Evolutionary conservation across 2,797 vertebrate species (phyloP).

Genomic region (Lagocephalus sceleratus): DNA sequence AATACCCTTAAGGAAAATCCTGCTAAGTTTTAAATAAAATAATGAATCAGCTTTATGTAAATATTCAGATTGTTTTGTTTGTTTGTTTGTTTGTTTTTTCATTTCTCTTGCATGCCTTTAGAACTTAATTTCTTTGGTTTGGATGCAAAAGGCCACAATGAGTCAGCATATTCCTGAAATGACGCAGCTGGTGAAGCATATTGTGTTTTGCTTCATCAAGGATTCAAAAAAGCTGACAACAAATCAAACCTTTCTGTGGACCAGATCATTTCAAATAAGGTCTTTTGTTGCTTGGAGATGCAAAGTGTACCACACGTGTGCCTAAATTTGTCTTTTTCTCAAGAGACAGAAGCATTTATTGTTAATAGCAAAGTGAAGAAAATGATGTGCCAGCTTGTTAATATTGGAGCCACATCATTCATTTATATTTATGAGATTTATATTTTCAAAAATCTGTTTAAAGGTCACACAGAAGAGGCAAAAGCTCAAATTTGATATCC

Average conservation of each 20-base stretch:
- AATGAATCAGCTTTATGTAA: slow-evolving; percentile 2
- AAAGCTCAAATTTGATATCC: slow-evolving; percentile 57
- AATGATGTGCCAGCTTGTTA: no score
- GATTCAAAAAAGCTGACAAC: slow-evolving; percentile 54
- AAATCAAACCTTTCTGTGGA: slow-evolving; percentile 55
- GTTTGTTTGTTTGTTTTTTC: no score
- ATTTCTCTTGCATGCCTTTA: neutral
- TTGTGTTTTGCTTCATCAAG: slow-evolving; percentile 65
- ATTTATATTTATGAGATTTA: neutral
- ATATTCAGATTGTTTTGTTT: neutral
- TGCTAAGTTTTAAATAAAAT: neutral
- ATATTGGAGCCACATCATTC: neutral
- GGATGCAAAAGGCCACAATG: slow-evolving; percentile 40
- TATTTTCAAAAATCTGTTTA: slow-evolving; percentile 35
- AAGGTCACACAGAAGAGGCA: slow-evolving; percentile 46
- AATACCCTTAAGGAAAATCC: neutral
- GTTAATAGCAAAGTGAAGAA: no score
- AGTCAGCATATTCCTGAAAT: slow-evolving; percentile 66
- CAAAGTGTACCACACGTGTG: no score
- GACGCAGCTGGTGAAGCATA: slow-evolving; percentile 67
- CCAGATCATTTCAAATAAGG: slow-evolving; percentile 37
- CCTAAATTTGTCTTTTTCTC: no score
- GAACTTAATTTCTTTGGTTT: slow-evolving; percentile 6
- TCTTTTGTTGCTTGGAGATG: neutral
- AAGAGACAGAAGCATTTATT: no score